Percentiles rank a stretch among this genome's conserved stretches.
Evolutionary conservation across 64 coral and sea anemone genomes (phyloP).

Genomic region (Montipora cactus): DNA sequence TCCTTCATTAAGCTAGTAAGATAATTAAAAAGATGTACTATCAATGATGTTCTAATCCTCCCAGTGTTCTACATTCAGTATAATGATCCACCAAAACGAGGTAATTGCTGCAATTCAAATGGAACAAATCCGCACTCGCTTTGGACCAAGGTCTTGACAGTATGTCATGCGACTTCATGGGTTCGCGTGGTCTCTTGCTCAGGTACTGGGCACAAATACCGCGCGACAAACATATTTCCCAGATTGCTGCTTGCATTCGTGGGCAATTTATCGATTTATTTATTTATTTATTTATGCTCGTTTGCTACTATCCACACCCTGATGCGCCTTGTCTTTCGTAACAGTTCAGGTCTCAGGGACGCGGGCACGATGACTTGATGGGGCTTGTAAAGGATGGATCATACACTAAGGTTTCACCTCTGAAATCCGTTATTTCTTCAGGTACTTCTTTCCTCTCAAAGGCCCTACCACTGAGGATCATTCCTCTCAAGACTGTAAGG

Average conservation of each 20-base stretch:
- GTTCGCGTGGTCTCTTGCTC: not conserved
- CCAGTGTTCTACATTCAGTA: no score
- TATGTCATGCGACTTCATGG: not conserved
- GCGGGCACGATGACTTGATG: conserved; percentile 51
- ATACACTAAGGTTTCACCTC: conserved; percentile 45
- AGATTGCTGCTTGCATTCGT: not conserved
- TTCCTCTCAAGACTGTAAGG: not conserved
- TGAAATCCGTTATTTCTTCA: conserved; percentile 29
- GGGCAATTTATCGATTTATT: not conserved
- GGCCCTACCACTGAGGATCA: conserved; percentile 45
- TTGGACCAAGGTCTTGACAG: not conserved
- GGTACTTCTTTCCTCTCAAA: conserved; percentile 26
- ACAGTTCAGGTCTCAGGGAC: not conserved
- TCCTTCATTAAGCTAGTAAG: no score
- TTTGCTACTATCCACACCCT: conserved; percentile 46
- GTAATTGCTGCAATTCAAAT: no score
- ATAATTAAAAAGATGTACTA: no score
- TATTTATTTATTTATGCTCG: not conserved
- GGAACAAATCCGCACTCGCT: no score
- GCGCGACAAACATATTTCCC: not conserved
- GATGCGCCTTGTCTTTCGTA: conserved; percentile 51
- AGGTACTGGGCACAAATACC: not conserved
- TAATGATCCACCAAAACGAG: no score
- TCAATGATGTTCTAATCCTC: no score
- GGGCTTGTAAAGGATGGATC: conserved; percentile 33